Evolutionary conservation across 2,797 vertebrate genomes (phyloP).

Genomic region (Pangasius larnaudii): DNA sequence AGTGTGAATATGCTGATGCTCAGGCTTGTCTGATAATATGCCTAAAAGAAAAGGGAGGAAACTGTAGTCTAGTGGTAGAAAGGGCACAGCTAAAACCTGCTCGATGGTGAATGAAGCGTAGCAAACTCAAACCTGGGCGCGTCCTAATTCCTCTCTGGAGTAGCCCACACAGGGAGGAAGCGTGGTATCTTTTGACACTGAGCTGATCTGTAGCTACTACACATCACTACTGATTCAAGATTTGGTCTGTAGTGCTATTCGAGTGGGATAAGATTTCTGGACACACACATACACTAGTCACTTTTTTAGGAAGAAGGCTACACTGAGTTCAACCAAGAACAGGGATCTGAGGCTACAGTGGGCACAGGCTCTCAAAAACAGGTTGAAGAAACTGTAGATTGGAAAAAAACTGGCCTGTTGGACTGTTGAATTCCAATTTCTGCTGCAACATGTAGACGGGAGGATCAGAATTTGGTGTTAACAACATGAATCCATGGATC

Average conservation of each 20-base stretch:
- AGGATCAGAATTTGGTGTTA: neutral
- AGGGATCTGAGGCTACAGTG: neutral
- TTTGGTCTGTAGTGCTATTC: neutral
- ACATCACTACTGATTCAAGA: neutral
- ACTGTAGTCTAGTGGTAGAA: neutral
- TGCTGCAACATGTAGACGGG: neutral
- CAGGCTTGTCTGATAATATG: constrained; percentile 12
- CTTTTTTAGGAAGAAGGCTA: neutral
- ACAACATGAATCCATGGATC: neutral
- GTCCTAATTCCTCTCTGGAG: neutral
- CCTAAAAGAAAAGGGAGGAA: neutral
- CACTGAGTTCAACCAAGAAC: neutral
- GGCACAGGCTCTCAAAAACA: neutral
- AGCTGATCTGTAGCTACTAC: neutral
- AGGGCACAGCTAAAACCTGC: neutral
- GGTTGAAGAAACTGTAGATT: neutral
- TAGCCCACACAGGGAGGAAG: neutral
- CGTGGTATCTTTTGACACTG: neutral
- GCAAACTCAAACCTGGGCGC: neutral
- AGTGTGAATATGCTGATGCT: neutral
- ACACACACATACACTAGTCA: neutral
- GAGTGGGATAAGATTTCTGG: neutral
- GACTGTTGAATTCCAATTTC: neutral
- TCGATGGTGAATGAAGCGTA: neutral
- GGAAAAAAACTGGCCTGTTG: neutral